Conservation (phyloP, 1,140 invertebrate species). For the Vollenhovia emeryi region DNA sequence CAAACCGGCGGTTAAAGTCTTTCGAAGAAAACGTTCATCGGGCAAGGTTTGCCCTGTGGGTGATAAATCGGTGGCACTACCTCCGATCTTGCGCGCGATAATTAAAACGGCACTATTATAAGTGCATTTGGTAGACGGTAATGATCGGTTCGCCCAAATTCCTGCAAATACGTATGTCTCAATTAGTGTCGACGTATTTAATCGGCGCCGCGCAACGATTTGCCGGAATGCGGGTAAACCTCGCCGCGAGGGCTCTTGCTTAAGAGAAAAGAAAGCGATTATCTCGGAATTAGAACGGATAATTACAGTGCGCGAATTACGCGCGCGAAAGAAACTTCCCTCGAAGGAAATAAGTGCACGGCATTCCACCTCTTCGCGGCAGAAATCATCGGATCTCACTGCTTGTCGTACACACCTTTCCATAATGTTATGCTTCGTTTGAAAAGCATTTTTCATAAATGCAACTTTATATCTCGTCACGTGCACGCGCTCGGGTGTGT, state of each 20-base stretch:
- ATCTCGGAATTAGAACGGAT: constrained; percentile 79
- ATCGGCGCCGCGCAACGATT: constrained; percentile 75
- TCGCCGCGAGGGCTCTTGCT: constrained; percentile 46
- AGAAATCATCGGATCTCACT: not conserved
- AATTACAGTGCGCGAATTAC: constrained; percentile 78
- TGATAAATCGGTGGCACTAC: constrained; percentile 68
- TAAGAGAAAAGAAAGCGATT: constrained; percentile 80
- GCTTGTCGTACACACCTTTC: not conserved
- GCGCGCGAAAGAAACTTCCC: constrained; percentile 71
- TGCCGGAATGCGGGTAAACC: constrained; percentile 74
- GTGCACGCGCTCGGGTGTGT: not conserved
- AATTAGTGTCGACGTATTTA: constrained; percentile 80
- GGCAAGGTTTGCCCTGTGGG: constrained; percentile 35
- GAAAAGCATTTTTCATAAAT: not conserved
- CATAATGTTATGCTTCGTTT: not conserved
- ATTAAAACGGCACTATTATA: constrained; percentile 81
- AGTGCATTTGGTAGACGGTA: constrained; percentile 76
- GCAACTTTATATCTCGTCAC: not conserved
- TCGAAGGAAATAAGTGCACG: constrained; percentile 66
- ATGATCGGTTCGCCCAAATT: constrained; percentile 74
- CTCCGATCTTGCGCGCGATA: constrained; percentile 60
- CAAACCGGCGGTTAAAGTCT: constrained; percentile 44
- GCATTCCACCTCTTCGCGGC: not conserved
- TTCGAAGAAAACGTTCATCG: constrained; percentile 35
- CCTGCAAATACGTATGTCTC: constrained; percentile 82